Percentiles rank a stretch among this genome's conserved stretches.
phyloP scores from a whole-genome alignment of 2,888 invertebrate species.

The Agrotis segetum region DNA sequence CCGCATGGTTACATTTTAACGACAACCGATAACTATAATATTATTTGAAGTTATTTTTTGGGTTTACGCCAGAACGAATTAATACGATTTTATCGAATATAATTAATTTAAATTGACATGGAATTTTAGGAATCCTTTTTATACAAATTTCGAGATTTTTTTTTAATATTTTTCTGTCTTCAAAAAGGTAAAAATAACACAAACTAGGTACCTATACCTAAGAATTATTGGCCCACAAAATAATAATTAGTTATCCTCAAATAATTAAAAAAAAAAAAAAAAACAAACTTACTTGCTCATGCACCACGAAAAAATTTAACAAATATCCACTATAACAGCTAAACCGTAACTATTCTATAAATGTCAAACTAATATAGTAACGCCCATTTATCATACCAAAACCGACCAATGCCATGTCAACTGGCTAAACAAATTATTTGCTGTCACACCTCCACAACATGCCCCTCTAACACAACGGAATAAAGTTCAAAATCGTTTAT shows the following conservation, averaged over 20 bases:
- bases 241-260: not conserved
- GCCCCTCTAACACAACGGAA: conserved; percentile 43
- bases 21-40: not conserved
- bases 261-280: conserved; percentile 24
- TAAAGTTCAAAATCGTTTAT: conserved; percentile 64
- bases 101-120: no score
- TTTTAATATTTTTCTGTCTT: not conserved
- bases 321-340: conserved; percentile 54
- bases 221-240: not conserved
- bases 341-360: conserved; percentile 77
- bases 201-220: no score
- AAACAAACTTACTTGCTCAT: conserved; percentile 43
- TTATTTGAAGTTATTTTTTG: conserved; percentile 1
- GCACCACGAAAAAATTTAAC: conserved; percentile 52
- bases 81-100: no score
- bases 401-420: conserved; percentile 88
- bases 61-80: not conserved
- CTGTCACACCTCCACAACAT: conserved; percentile 57
- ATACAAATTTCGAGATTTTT: not conserved
- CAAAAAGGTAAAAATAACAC: not conserved
- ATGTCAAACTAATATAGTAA: conserved; percentile 78
- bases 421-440: conserved; percentile 72
- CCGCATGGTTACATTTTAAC: conserved; percentile 11
- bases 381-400: conserved; percentile 89
- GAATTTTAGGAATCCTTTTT: not conserved